Evolutionary conservation across 1,140 invertebrate genomes (phyloP).

Genomic region (Schlechtendalia chinensis): DNA sequence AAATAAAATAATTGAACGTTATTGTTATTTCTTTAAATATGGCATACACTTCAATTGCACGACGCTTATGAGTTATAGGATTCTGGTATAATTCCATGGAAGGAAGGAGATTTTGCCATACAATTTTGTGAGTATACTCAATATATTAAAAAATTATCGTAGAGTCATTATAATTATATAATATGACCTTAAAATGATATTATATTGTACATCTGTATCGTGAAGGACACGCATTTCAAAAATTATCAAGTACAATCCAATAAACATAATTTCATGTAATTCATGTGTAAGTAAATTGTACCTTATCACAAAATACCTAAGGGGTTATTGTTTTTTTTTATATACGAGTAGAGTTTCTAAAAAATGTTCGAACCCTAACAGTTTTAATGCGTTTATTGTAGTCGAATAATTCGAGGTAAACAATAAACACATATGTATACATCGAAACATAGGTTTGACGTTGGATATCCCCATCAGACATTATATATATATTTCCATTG

Average conservation of each 20-base stretch:
- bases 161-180: background rate
- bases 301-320: no score
- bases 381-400: no score
- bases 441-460: no score
- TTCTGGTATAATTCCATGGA: constrained; percentile 20
- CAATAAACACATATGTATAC: no score
- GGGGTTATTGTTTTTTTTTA: no score
- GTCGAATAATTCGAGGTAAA: no score
- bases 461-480: no score
- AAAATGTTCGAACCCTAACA: no score
- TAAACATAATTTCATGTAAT: no score
- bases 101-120: constrained; percentile 16
- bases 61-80: background rate
- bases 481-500: no score
- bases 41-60: background rate
- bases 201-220: background rate
- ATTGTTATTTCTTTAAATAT: background rate
- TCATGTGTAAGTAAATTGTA: no score
- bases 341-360: no score
- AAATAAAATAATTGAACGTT: constrained; percentile 6
- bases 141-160: background rate
- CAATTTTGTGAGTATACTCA: constrained; percentile 14
- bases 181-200: constrained; percentile 9
- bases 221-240: background rate
- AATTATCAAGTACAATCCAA: background rate